A percentile compares a stretch with the other conserved stretches of the same genome.
phyloP scores from a whole-genome alignment of 2,113 vertebrate species.

The Falcunculus frontatus region DNA sequence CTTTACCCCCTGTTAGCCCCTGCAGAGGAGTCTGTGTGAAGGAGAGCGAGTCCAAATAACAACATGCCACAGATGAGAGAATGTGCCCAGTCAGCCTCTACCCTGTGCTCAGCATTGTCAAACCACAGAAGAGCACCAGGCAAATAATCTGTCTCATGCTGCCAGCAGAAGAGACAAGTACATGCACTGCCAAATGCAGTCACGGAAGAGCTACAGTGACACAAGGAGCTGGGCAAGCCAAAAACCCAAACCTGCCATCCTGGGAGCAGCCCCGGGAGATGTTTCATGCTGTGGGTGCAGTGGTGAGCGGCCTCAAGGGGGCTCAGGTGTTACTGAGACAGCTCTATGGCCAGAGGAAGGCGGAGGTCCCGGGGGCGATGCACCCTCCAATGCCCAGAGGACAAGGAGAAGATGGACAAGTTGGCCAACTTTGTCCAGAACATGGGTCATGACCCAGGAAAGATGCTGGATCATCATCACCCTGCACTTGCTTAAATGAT shows the following conservation, averaged over 20 bases:
- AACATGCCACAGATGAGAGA: not conserved
- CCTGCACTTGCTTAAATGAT: not conserved
- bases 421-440: not conserved
- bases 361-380: not conserved
- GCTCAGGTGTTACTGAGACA: not conserved
- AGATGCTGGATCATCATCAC: not conserved
- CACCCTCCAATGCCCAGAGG: not conserved
- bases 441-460: not conserved
- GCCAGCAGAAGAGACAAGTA: not conserved
- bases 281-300: not conserved
- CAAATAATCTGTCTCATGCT: not conserved
- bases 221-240: not conserved
- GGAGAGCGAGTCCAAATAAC: not conserved
- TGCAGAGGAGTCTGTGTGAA: rapidly evolving
- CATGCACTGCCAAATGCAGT: not conserved
- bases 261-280: not conserved
- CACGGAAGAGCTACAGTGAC: not conserved
- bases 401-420: not conserved
- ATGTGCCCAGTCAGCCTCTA: not conserved
- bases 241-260: rapidly evolving
- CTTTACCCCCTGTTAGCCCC: not conserved
- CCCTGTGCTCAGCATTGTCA: not conserved
- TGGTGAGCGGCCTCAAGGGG: not conserved
- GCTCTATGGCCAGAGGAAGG: not conserved
- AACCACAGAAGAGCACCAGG: not conserved